Percentiles rank a stretch among this genome's conserved stretches.
These are phyloP conservation scores for Drosophila bifasciata DNA, from an alignment of 1,140 invertebrate species.

Conservation along the genomic window DNA sequence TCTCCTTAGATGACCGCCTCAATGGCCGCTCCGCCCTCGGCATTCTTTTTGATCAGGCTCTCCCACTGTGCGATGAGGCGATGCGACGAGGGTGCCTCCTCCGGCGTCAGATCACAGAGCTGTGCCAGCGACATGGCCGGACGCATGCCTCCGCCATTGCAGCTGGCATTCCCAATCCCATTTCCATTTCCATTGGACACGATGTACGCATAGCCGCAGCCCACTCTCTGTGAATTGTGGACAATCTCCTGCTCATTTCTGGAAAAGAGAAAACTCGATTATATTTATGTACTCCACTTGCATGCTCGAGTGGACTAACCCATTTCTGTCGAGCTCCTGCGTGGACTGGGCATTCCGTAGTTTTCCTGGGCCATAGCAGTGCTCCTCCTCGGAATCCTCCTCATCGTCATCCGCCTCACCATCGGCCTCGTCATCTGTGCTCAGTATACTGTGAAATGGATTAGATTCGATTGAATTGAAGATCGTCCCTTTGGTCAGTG, in stretches of 20 bases:
- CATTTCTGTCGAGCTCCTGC: conserved; percentile 84
- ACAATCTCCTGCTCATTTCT: conserved; percentile 56
- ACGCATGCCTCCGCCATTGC: conserved; percentile 84
- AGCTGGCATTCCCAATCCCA: too few relatives aligned
- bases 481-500: not conserved
- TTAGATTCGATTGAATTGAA: too few relatives aligned
- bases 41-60: conserved; percentile 86
- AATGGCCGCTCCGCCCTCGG: conserved; percentile 59
- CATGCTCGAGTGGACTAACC: too few relatives aligned
- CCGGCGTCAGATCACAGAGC: conserved; percentile 85
- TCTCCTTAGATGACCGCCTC: conserved; percentile 56
- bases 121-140: conserved; percentile 86
- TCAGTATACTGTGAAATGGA: conserved; percentile 43
- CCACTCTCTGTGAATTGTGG: conserved; percentile 22
- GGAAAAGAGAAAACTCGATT: not conserved
- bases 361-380: conserved; percentile 85
- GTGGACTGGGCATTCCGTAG: conserved; percentile 86
- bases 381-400: conserved; percentile 86
- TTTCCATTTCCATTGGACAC: conserved; percentile 45
- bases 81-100: conserved; percentile 86
- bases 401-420: conserved; percentile 81
- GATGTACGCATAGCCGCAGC: conserved; percentile 34
- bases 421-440: conserved; percentile 70
- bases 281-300: too few relatives aligned
- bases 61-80: conserved; percentile 87